These are phyloP conservation scores for Platanista minor DNA, from an alignment of 2,113 vertebrate species.

Conservation along the genomic window DNA sequence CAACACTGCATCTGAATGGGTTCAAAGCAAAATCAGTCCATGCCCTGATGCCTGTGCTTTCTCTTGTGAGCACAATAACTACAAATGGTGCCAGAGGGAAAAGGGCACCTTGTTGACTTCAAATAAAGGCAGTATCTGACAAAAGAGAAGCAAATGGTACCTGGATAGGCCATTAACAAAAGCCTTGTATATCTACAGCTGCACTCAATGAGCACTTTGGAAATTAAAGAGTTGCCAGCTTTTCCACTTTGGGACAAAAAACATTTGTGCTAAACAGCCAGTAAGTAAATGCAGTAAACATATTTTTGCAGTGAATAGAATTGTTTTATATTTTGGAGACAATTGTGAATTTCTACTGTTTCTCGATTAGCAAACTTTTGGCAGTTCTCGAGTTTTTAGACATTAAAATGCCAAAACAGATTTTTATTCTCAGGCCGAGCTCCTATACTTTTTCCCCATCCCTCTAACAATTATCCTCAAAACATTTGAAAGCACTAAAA, in stretches of 20 bases:
- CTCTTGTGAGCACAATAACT: background rate
- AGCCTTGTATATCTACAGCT: background rate
- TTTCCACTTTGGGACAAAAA: conserved; percentile 52
- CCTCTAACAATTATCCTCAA: conserved; percentile 44
- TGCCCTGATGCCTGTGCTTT: background rate
- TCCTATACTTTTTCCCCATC: conserved; percentile 24
- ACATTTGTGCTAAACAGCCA: conserved; percentile 56
- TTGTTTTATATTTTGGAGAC: conserved; percentile 49
- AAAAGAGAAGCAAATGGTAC: conserved; percentile 45
- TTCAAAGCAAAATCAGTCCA: background rate
- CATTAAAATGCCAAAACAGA: conserved; percentile 38
- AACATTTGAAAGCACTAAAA: conserved; percentile 64
- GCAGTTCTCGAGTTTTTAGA: conserved; percentile 48
- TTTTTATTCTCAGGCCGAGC: conserved; percentile 58
- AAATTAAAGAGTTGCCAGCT: conserved; percentile 49
- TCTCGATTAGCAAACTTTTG: conserved; percentile 59
- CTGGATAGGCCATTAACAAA: conserved; percentile 14
- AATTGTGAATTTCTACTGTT: conserved; percentile 38
- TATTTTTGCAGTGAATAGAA: conserved; percentile 60
- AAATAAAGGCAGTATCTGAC: conserved; percentile 15
- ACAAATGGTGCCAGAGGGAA: background rate
- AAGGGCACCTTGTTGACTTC: background rate
- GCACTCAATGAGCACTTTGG: conserved; percentile 49
- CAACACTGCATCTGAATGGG: background rate
- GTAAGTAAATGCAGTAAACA: conserved; percentile 54